Conservation (phyloP, 2,888 invertebrate genomes). For the Drosophila algonquin region DNA sequence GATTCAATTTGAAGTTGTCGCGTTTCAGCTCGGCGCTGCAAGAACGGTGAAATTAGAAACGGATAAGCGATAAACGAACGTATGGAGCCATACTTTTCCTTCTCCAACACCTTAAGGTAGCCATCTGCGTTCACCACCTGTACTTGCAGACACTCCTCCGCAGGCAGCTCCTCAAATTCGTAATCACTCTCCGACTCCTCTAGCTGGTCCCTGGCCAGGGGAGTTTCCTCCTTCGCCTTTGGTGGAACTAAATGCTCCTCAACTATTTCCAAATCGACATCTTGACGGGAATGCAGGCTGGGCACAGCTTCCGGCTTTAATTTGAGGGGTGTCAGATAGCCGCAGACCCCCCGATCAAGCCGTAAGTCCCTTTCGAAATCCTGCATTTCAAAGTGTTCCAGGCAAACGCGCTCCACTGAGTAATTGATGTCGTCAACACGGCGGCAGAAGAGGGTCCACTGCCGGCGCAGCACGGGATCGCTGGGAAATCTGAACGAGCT, state of each 20-base stretch:
- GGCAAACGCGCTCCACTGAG: neutral
- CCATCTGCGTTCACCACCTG: conserved; percentile 36
- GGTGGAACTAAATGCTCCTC: neutral
- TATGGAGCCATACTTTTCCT: conserved; percentile 26
- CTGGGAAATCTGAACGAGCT: neutral
- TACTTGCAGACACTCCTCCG: conserved; percentile 21
- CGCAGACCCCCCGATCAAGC: too few relatives aligned
- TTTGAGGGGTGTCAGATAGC: neutral
- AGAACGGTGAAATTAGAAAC: neutral
- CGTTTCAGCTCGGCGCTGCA: conserved; percentile 25
- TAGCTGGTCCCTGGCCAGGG: neutral
- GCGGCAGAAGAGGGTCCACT: neutral
- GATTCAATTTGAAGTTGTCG: conserved; percentile 32
- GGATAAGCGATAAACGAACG: neutral
- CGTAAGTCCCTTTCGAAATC: neutral
- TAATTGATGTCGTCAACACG: neutral
- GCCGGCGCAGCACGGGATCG: neutral
- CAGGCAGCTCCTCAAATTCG: neutral
- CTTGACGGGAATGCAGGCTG: neutral
- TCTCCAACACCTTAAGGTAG: conserved; percentile 26
- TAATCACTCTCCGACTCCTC: neutral
- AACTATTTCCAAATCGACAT: neutral
- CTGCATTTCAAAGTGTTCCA: neutral
- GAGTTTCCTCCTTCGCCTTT: neutral
- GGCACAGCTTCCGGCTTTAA: neutral